Percentiles rank a stretch among this genome's conserved stretches.
phyloP scores from a whole-genome alignment of 2,113 vertebrate species.

The Calyptomena viridis region DNA sequence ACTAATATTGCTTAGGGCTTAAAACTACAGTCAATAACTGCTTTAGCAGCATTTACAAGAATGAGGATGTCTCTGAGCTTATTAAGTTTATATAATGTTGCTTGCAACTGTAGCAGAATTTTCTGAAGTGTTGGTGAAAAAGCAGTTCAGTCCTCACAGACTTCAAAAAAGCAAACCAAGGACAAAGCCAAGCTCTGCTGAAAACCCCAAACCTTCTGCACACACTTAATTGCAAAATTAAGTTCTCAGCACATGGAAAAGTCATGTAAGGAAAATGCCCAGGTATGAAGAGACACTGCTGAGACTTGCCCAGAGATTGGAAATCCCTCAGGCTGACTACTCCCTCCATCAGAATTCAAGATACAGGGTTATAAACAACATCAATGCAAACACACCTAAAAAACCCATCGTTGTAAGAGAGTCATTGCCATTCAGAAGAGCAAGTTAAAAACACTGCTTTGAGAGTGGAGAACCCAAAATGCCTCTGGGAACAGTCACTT shows the following conservation, averaged over 20 bases:
- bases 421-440: neutral
- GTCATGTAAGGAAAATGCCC: neutral
- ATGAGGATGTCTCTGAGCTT: neutral
- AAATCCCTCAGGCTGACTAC: neutral
- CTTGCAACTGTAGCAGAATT: neutral
- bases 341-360: neutral
- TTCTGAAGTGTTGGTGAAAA: neutral
- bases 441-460: neutral
- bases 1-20: neutral
- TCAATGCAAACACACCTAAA: neutral
- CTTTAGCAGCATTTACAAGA: neutral
- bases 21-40: neutral
- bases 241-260: neutral
- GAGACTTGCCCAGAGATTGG: neutral
- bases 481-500: neutral
- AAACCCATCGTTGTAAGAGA: neutral
- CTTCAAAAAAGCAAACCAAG: neutral
- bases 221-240: neutral
- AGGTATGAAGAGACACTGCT: neutral
- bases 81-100: neutral
- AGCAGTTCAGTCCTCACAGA: neutral
- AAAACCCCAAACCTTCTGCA: neutral
- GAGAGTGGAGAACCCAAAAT: neutral
- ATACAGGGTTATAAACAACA: neutral
- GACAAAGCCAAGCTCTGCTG: neutral